Base-by-base conservation (phyloP, 2,113 vertebrate species). In the Ginglymostoma cirratum region DNA sequence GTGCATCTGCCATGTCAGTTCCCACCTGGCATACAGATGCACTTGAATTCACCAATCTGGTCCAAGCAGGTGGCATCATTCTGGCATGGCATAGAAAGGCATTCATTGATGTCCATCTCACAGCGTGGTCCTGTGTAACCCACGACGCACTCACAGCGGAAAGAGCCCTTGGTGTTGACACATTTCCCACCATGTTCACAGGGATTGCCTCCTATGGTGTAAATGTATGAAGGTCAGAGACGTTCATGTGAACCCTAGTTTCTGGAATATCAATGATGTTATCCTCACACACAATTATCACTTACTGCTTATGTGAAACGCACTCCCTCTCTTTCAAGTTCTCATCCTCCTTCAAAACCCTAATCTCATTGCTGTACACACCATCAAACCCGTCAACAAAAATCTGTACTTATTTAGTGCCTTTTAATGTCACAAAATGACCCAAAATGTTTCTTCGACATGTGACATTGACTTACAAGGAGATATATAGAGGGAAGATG, bases 31-130 rank as follows among this genome's bases (percentile, higher is more conserved):
- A 99, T 99, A 97, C 98, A 99, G 96, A 98, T 98, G 96, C 98
- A 99, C 0, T 97, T 98, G 97, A 98, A 99, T 83, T 97, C 98
- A 14, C 98, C 98, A 0, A 98, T 99, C 96, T 98, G 98, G 96
- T 99, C 98, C 97, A 98, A 97, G 86, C 98, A 99, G 72, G 98
- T 99, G 96, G 98, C 98, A 0, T 99, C 98, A 0, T 99, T 99
- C 97, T 97, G 97, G 96, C 98, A 99, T 52, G 98, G 98, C 96
- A 96, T 98, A 0, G 98, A 98, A 2, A 97, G 97, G 24, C 98
- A 98, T 96, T 98, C 98, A 0, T 98, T 98, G 95, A 98, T 97
- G 94, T 99, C 98, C 96, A 98, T 98, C 96, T 99, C 98, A 23
- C 98, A 99, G 42, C 98, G 98, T 0, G 98, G 98, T 0, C 98